phyloP scores from a whole-genome alignment of 2,888 invertebrate genomes.

The Ophioninae sp. region DNA sequence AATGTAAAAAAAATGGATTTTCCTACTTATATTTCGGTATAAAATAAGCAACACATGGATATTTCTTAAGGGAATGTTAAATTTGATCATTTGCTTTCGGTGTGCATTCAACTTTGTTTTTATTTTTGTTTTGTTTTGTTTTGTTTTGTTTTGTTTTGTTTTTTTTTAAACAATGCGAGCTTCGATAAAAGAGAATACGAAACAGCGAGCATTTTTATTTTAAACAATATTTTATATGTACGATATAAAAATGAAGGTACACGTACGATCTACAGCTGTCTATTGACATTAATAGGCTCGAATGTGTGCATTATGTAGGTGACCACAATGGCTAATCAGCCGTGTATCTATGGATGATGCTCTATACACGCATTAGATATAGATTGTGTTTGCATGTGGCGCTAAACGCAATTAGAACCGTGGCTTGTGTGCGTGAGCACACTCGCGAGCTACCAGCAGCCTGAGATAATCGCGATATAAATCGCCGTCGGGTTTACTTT shows the following conservation, averaged over 20 bases:
- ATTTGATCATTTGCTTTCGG: not conserved
- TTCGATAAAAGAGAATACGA: not conserved
- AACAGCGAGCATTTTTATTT: not conserved
- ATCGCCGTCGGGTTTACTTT: not conserved
- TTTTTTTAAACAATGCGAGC: not conserved
- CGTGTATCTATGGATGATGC: slow-evolving; percentile 1
- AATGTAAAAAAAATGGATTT: not conserved
- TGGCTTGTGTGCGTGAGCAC: slow-evolving; percentile 15
- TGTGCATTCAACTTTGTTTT: too few species aligned
- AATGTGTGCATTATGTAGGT: slow-evolving; percentile 9
- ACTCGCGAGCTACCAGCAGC: slow-evolving; percentile 3
- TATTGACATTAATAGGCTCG: slow-evolving; percentile 24
- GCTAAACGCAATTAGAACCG: slow-evolving; percentile 14
- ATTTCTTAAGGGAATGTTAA: not conserved
- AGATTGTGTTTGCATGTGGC: slow-evolving; percentile 11
- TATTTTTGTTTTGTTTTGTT: not conserved
- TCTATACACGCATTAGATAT: not conserved
- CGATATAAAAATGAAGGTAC: not conserved
- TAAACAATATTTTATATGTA: not conserved
- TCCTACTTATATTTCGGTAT: not conserved
- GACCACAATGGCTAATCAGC: slow-evolving; percentile 32
- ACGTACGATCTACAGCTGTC: not conserved
- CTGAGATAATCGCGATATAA: slow-evolving; percentile 2
- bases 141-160: not conserved
- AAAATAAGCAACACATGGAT: not conserved